A percentile compares a stretch with the other conserved stretches of the same genome.
Evolutionary conservation across 2,797 vertebrate genomes (phyloP).

Genomic region (Leptatherina wallacei): DNA sequence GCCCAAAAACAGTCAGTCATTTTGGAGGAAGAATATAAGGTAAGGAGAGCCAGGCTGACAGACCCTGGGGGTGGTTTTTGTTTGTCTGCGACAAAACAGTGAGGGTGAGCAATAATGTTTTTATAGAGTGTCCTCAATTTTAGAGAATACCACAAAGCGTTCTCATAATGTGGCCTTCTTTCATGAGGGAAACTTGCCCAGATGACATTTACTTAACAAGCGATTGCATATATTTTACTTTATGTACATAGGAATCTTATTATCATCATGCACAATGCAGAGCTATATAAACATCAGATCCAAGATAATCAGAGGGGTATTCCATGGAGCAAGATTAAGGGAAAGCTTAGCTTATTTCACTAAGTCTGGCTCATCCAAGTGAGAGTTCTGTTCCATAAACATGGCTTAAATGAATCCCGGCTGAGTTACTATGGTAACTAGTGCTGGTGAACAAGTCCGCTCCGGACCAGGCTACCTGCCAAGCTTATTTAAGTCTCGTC

Average conservation of each 20-base stretch:
- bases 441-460: not conserved
- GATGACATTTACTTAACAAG: not conserved
- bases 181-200: not conserved
- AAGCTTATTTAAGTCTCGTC: not conserved
- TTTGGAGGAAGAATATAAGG: conserved; percentile 93
- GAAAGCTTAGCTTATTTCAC: too few species aligned
- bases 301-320: not conserved
- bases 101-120: not conserved
- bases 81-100: not conserved
- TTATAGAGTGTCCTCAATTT: not conserved
- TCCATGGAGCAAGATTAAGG: not conserved
- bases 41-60: conserved; percentile 54
- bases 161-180: not conserved
- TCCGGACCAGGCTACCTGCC: not conserved
- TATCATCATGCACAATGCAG: not conserved
- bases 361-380: not conserved
- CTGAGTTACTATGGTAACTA: not conserved
- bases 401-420: not conserved
- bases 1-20: conserved; percentile 77
- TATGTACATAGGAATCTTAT: not conserved
- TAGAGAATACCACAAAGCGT: not conserved
- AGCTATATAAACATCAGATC: not conserved
- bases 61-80: not conserved
- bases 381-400: not conserved
- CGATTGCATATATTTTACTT: not conserved